phyloP scores from a whole-genome alignment of 2,797 vertebrate species.

The Oryzias sinensis region DNA sequence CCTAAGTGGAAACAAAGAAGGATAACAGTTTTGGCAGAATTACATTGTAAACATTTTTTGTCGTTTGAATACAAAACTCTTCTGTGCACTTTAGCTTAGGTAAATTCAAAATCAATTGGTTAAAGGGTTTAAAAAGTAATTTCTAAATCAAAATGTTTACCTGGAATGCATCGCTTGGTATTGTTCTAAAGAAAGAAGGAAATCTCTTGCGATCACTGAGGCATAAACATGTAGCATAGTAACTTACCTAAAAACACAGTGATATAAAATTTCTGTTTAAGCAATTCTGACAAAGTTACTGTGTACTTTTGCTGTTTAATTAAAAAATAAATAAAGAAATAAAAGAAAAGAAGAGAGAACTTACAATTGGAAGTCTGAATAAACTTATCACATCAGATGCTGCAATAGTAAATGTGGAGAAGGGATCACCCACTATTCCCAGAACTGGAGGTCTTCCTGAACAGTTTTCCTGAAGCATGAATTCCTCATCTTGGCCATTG shows the following conservation, averaged over 20 bases:
- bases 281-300: not conserved
- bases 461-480: conserved; percentile 32
- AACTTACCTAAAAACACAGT: conserved; percentile 65
- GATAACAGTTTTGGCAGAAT: no score
- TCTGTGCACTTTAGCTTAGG: no score
- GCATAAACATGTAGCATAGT: conserved; percentile 68
- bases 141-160: conserved; percentile 18
- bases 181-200: conserved; percentile 64
- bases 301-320: not conserved
- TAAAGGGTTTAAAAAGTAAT: no score
- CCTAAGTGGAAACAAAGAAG: conserved; percentile 17
- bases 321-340: no score
- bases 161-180: conserved; percentile 74
- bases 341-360: not conserved
- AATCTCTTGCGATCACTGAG: conserved; percentile 50
- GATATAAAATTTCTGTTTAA: not conserved
- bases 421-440: conserved; percentile 58
- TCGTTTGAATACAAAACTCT: no score
- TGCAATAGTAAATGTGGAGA: conserved; percentile 47
- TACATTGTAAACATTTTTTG: no score
- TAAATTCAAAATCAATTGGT: no score
- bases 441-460: conserved; percentile 33
- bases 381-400: conserved; percentile 49
- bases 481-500: conserved; percentile 38
- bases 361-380: conserved; percentile 55